Percentiles rank a stretch among this genome's conserved stretches.
These are phyloP conservation scores for Labroides dimidiatus DNA, from an alignment of 2,797 vertebrate genomes.

Conservation along the genomic window DNA sequence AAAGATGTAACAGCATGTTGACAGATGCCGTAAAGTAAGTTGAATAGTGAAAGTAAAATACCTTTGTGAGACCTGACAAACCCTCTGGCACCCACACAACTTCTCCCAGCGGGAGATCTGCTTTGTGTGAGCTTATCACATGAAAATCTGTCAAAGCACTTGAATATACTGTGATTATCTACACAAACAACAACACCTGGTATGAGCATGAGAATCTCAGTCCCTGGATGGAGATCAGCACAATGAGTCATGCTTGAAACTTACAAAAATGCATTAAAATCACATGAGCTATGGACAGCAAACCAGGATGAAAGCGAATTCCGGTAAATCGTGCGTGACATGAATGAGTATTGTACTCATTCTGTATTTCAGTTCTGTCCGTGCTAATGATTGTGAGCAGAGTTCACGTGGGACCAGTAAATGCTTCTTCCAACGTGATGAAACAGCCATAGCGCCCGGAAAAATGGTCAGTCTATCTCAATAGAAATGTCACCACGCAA, in stretches of 20 bases:
- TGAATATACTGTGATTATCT: slow-evolving; percentile 44
- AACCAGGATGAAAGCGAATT: slow-evolving; percentile 53
- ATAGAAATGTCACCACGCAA: slow-evolving; percentile 77
- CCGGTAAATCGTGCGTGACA: slow-evolving; percentile 68
- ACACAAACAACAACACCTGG: slow-evolving; percentile 61
- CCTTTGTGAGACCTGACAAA: slow-evolving; percentile 26
- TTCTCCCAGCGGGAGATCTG: slow-evolving; percentile 8
- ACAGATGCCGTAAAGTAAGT: slow-evolving; percentile 28
- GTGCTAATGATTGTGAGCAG: slow-evolving; percentile 75
- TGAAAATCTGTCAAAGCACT: slow-evolving; percentile 47
- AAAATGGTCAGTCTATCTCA: slow-evolving; percentile 77
- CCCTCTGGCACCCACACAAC: slow-evolving; percentile 11
- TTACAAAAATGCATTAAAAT: slow-evolving; percentile 48
- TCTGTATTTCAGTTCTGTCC: slow-evolving; percentile 54
- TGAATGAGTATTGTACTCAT: slow-evolving; percentile 36
- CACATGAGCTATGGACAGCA: slow-evolving; percentile 65
- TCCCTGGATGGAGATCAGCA: slow-evolving; percentile 45
- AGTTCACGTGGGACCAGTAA: slow-evolving; percentile 75
- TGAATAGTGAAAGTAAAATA: slow-evolving; percentile 10
- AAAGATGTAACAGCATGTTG: slow-evolving; percentile 25
- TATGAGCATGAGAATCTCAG: slow-evolving; percentile 33
- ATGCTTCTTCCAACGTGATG: slow-evolving; percentile 75
- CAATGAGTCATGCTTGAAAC: slow-evolving; percentile 56
- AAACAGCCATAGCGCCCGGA: slow-evolving; percentile 65
- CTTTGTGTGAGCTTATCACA: slow-evolving; percentile 39